These are phyloP conservation scores for Rhimphoctona megacephalus DNA, from an alignment of 2,888 invertebrate species.

Conservation along the genomic window DNA sequence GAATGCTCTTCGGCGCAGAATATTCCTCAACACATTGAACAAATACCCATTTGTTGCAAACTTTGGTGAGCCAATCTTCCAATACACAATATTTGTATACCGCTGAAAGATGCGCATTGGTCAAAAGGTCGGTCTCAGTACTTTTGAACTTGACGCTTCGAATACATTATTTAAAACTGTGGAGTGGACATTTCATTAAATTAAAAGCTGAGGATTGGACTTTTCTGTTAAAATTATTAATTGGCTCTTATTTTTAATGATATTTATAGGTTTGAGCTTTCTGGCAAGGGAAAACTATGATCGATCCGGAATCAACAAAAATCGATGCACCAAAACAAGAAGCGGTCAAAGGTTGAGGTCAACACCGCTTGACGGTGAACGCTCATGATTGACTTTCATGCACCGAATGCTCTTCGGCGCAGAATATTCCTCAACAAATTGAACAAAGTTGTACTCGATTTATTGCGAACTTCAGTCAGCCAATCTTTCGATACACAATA, in stretches of 20 bases:
- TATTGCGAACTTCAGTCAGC: conserved; percentile 85
- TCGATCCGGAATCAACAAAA: too few species aligned
- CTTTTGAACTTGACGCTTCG: conserved; percentile 89
- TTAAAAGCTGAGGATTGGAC: too few species aligned
- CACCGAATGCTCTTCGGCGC: conserved; percentile 89
- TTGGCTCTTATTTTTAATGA: too few species aligned
- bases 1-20: conserved; percentile 88
- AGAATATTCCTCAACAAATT: conserved; percentile 90
- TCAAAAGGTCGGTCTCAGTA: conserved; percentile 87
- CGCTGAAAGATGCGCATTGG: too few species aligned
- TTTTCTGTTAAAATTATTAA: too few species aligned
- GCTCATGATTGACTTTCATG: conserved; percentile 89
- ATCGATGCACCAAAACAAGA: too few species aligned
- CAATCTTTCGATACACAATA: conserved; percentile 66
- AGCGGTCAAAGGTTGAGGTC: too few species aligned
- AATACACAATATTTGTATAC: conserved; percentile 71
- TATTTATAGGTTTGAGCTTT: too few species aligned
- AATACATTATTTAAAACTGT: conserved; percentile 91
- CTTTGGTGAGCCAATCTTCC: conserved; percentile 82
- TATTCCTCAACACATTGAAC: conserved; percentile 89
- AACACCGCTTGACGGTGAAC: too few species aligned
- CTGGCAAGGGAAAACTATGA: too few species aligned
- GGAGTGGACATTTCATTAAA: too few species aligned
- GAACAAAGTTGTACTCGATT: conserved; percentile 88
- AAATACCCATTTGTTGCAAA: conserved; percentile 87